These are phyloP conservation scores for Pararge aegeria DNA, from an alignment of 1,140 invertebrate genomes.

Conservation along the genomic window DNA sequence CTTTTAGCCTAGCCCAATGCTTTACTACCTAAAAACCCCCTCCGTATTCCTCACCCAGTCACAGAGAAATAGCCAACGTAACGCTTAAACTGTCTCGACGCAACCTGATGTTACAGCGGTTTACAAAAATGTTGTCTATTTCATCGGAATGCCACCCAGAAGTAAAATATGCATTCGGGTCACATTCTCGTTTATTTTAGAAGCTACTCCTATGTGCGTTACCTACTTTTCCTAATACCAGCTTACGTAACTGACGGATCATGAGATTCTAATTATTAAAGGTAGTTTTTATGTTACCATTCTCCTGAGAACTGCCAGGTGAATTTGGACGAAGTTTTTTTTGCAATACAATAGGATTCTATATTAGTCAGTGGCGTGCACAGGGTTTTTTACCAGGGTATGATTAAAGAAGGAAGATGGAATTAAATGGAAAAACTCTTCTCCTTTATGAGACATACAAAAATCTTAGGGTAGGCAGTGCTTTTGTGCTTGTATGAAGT, in stretches of 20 bases:
- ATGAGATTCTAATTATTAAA: not conserved
- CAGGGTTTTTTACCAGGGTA: too few species aligned
- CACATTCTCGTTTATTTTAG: conserved; percentile 24
- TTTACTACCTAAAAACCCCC: too few species aligned
- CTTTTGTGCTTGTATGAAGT: too few species aligned
- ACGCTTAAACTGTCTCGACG: conserved; percentile 1
- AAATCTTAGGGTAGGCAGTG: too few species aligned
- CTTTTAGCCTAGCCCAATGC: not conserved
- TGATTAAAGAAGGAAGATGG: too few species aligned
- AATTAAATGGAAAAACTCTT: too few species aligned
- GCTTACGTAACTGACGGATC: conserved; percentile 9
- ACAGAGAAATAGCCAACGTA: conserved; percentile 5
- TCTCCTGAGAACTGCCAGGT: too few species aligned
- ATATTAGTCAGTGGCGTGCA: too few species aligned
- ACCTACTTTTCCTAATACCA: conserved; percentile 11
- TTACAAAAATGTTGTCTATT: conserved; percentile 21
- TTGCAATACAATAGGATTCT: too few species aligned
- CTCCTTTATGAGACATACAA: too few species aligned
- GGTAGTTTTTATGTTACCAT: not conserved
- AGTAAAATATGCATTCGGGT: conserved; percentile 25
- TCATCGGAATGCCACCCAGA: conserved; percentile 17
- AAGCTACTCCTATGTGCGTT: conserved; percentile 8
- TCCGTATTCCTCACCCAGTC: too few species aligned
- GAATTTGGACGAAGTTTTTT: too few species aligned
- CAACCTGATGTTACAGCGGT: conserved; percentile 1